Conservation (phyloP, 2,888 invertebrate species). For the Conops quadrifasciatus region DNA sequence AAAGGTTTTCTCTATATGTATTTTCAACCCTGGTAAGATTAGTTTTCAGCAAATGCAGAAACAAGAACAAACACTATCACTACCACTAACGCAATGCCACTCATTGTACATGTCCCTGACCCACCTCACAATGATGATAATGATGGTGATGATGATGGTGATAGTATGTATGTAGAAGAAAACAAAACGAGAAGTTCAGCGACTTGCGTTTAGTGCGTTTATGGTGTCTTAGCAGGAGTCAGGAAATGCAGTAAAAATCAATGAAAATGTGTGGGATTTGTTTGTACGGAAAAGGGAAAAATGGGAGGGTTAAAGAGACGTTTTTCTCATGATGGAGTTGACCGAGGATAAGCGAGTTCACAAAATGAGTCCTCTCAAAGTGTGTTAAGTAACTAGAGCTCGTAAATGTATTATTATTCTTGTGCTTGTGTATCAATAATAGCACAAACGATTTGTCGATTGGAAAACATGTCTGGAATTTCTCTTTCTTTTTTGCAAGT, state of each 20-base stretch:
- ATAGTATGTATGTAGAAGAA: background rate
- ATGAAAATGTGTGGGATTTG: constrained; percentile 12
- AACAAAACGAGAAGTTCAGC: background rate
- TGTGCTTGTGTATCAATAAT: too few species aligned
- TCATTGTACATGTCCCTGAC: constrained; percentile 5
- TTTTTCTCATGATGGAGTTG: background rate
- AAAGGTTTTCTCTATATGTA: background rate
- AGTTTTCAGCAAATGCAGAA: too few species aligned
- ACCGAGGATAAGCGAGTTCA: background rate
- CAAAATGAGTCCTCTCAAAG: too few species aligned
- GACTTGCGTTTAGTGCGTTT: background rate
- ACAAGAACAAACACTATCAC: too few species aligned
- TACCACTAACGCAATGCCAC: too few species aligned
- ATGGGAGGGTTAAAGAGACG: background rate
- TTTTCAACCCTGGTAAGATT: too few species aligned
- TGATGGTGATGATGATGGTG: too few species aligned
- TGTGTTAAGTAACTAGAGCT: too few species aligned
- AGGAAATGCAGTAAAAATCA: constrained; percentile 29
- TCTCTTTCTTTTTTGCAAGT: too few species aligned
- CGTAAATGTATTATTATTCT: too few species aligned
- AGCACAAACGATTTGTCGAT: too few species aligned
- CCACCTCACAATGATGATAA: constrained; percentile 17
- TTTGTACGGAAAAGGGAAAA: background rate
- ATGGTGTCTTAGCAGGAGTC: constrained; percentile 9
- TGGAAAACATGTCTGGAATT: too few species aligned